Evolutionary conservation across 2,113 vertebrate genomes (phyloP), one percentile per base, ranked within the genome.

Genomic region (Laterallus jamaicensis): DNA sequence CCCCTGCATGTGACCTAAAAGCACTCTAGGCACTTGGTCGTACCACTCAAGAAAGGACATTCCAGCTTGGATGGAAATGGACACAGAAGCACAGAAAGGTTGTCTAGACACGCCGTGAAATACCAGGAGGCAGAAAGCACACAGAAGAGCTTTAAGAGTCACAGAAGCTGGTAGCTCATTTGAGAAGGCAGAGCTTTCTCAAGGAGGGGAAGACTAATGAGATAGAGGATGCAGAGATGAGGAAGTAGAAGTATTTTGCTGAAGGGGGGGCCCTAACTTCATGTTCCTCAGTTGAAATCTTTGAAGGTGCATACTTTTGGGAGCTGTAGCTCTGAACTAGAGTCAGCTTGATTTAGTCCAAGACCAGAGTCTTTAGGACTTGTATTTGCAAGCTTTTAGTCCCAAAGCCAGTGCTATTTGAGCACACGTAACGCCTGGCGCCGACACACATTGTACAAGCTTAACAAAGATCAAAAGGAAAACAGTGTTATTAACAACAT

Each of bases 391-490:
- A 93, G 39, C 11, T 64, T 74, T 78, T 67, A 47, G 37, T 83
- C 31, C n/a, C n/a, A 67, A 86, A 40, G 28, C 49, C 63, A 39
- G 11, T 35, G 11, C 37, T 81, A 4, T 44, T 59, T 24, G 25
- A 66, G 42, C 16, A 66, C 10, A 25, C 28, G 13, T 2, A 63
- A 16, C 29, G 3, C 25, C 58, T 88, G 63, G n/a, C 31, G 49
- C 10, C 55, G 47, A 7, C 7, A 49, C 6, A 49, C 17, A 11
- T 42, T 83, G 55, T 12, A 44, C 0, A 6, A 32, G 40, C 32
- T 77, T 91, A 69, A 86, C 59, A 78, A 82, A 79, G 67, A 70
- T 31, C 19, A 88, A 82, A 80, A 75, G 12, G 39, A 67, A 90
- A 95, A 42, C 4, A 25, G 15, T 6, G 3, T 86, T 60, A 39